Evolutionary conservation across 2,797 vertebrate species (phyloP), one percentile per base, ranked within the genome.

Genomic region (Centroberyx gerrardi): DNA sequence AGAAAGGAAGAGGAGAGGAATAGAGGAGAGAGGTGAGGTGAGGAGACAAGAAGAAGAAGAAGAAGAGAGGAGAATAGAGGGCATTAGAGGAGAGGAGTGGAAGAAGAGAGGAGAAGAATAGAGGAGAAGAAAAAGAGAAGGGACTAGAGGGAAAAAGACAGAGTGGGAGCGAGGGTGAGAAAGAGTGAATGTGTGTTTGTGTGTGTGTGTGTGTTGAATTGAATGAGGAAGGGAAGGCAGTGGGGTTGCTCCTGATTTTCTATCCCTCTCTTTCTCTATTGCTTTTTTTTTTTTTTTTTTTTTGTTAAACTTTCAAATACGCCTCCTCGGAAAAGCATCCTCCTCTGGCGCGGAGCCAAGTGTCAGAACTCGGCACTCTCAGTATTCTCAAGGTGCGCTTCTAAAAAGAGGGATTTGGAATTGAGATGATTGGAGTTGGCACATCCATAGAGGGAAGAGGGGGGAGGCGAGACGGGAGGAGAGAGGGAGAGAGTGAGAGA

Each of bases 361-460:
- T 88, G 92, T 90, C 90, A 90, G 91, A 91, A 90, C 87, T 87
- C 81, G 55, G 83, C 72, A 42, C 83, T 91, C 83, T 91, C 76
- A 9, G 87, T 91, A 88, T 89, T 92, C 92, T 92, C 90, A 90
- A 92, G 88, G 87, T 90, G 88, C 69, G 40, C 76, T 85, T 83
- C 72, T 81, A 72, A 91, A 88, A 88, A 76, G 80, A 86, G 85
- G 85, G 87, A 88, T 88, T 88, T 90, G 87, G 86, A 92, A 90
- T 84, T 88, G 88, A 92, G 90, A 91, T 90, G 90, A 93, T 90
- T 90, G 88, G 86, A 91, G 88, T 67, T 86, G 90, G 90, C 88
- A 91, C 85, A 81, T 87, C 74, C 70, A 68, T 63, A 48, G 86
- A 83, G 76, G 46, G 69, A 8, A 58, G 52, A 29, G 22, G 64